Evolutionary conservation across 2,888 invertebrate species (phyloP).

Genomic region (Torymus texanus): DNA sequence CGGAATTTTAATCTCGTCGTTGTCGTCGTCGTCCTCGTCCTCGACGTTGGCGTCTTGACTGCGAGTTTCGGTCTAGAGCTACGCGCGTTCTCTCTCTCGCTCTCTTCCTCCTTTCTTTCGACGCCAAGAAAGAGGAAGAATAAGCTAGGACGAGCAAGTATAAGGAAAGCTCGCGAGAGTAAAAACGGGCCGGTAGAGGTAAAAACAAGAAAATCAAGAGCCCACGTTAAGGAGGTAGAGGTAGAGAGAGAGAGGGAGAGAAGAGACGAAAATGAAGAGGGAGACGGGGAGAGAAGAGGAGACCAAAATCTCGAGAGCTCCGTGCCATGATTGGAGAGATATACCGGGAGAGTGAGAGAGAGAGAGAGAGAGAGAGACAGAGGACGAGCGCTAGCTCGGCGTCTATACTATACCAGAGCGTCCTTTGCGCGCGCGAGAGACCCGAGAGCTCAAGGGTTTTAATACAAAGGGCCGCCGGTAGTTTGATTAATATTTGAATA

Average conservation of each 20-base stretch:
- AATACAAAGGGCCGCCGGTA: slow-evolving; percentile 56
- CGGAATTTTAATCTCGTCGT: slow-evolving; percentile 68
- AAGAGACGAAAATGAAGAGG: not conserved
- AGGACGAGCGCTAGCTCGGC: not conserved
- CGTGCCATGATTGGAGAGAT: slow-evolving; percentile 36
- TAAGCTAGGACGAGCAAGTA: not conserved
- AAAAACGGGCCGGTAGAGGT: not conserved
- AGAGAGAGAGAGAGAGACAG: slow-evolving; percentile 11
- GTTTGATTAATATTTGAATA: slow-evolving; percentile 60
- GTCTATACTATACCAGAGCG: too few species aligned
- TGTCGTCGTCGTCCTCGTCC: slow-evolving; percentile 55
- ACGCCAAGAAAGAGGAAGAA: not conserved
- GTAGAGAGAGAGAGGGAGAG: not conserved
- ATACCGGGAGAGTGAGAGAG: not conserved
- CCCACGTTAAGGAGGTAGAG: not conserved
- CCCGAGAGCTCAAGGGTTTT: slow-evolving; percentile 50
- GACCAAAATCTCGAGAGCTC: slow-evolving; percentile 35
- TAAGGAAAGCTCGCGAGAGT: slow-evolving; percentile 1
- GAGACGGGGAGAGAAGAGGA: not conserved
- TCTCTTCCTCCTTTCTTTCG: not conserved
- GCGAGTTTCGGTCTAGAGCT: slow-evolving; percentile 30
- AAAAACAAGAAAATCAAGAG: slow-evolving; percentile 19
- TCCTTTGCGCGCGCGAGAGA: slow-evolving; percentile 27
- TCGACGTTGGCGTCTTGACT: slow-evolving; percentile 52
- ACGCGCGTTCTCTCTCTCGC: not conserved